phyloP scores from a whole-genome alignment of 2,797 vertebrate genomes.

The Dendrocincla fuliginosa region DNA sequence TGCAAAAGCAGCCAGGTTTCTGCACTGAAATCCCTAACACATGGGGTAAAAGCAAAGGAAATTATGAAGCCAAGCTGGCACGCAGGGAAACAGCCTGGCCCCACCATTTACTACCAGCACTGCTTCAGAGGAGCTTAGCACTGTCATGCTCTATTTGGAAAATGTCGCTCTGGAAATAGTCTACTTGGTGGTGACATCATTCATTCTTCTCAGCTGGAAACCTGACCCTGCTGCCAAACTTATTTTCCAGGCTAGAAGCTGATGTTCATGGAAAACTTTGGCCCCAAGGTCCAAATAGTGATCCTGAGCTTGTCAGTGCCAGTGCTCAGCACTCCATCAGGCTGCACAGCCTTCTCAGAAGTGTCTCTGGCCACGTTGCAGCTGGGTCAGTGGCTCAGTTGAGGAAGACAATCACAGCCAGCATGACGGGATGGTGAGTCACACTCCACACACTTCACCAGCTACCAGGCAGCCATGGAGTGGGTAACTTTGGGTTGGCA shows the following conservation, averaged over 20 bases:
- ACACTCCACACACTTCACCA: not conserved
- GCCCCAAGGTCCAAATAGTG: not conserved
- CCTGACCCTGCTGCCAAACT: slow-evolving; percentile 5
- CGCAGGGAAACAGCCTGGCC: not conserved
- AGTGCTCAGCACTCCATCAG: not conserved
- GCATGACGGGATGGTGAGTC: not conserved
- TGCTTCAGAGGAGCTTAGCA: not conserved
- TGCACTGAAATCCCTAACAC: not conserved
- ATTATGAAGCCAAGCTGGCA: not conserved
- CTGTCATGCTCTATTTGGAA: not conserved
- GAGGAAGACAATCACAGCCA: not conserved
- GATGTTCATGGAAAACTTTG: not conserved
- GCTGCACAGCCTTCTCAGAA: not conserved
- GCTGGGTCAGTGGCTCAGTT: not conserved
- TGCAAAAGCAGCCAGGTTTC: not conserved
- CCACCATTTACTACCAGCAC: accelerated
- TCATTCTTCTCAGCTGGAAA: slow-evolving; percentile 55
- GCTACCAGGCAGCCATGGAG: not conserved
- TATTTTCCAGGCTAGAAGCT: slow-evolving; percentile 39
- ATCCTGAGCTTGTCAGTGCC: not conserved
- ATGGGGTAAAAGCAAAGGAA: not conserved
- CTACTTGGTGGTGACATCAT: slow-evolving; percentile 26
- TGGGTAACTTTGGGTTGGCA: not conserved
- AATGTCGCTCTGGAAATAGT: slow-evolving; percentile 33
- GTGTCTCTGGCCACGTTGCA: not conserved